Base-by-base conservation (phyloP, 2,797 vertebrate species). In the Characodon lateralis region DNA sequence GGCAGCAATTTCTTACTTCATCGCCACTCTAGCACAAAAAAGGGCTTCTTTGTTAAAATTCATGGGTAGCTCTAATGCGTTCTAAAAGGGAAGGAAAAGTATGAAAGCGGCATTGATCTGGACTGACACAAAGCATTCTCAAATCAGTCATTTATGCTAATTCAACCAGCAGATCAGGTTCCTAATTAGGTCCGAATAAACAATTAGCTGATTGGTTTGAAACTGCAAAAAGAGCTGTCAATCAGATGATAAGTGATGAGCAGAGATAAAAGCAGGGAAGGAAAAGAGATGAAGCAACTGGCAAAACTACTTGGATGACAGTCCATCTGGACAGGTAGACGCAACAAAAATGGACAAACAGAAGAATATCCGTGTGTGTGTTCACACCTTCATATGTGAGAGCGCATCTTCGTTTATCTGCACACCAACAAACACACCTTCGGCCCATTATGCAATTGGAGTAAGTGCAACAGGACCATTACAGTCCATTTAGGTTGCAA, bases 111-210 rank as follows among this genome's bases (percentile, higher is more conserved):
- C 24, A 24, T 72, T 71, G 79, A 84, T 83, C 59, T 76, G 81
- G 75, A 84, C 72, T 69, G 82, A 89, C 85, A 88, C 6, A 73
- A 76, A 87, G 84, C 69, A 72, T 74, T 81, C 77, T 79, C 43
- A 71, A 83, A 93, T 87, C 82, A 83, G 83, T 82, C 79, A 87
- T 92, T 91, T 91, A 92, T 93, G 93, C 83, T 85, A 90, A 92
- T 90, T 74, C 78, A 74, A 79, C 79, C 69, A 35, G 84, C 70
- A 43, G 85, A 88, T 90, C 86, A 69, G 79, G 87, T 56, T 90
- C 75, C 89, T 83, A 82, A 91, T 92, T 89, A 91, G 88, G 86
- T 89, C 87, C 85, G 88, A 91, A 88, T 87, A 80, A 91, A 88
- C 90, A 91, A 92, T 92, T 93, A 89, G 80, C 81, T 90, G 90